A percentile compares a stretch with the other conserved stretches of the same genome.
Conservation (phyloP, 2,797 vertebrate species). For the Gymnopithys bicolor region DNA sequence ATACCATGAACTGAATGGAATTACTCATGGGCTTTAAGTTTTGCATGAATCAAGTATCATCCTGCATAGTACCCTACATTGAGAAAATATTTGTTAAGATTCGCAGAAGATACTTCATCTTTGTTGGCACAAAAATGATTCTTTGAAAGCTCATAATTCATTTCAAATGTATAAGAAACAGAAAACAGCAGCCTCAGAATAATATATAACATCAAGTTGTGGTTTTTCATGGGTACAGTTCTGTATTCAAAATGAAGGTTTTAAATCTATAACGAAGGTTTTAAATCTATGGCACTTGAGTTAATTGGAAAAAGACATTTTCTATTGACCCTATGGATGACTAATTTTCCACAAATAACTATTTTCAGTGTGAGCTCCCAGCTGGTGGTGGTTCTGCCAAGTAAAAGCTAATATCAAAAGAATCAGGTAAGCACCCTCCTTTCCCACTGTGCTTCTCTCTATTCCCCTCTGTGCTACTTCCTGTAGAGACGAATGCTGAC, state of each 20-base stretch:
- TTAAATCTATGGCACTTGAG: constrained; percentile 28
- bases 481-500: constrained; percentile 14
- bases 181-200: constrained; percentile 16
- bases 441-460: constrained; percentile 1
- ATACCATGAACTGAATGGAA: not conserved
- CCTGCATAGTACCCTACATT: not conserved
- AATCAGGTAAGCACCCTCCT: constrained; percentile 26
- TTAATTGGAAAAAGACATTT: constrained; percentile 57
- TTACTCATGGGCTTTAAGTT: constrained; percentile 36
- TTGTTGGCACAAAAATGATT: constrained; percentile 3
- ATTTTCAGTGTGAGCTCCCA: not conserved
- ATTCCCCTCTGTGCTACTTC: not conserved
- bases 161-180: constrained; percentile 8
- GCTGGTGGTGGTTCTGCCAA: not conserved
- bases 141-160: constrained; percentile 17
- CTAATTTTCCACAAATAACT: constrained; percentile 38
- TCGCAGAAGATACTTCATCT: not conserved
- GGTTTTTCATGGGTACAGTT: constrained; percentile 43
- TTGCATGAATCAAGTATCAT: not conserved
- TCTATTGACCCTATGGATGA: constrained; percentile 32
- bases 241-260: constrained; percentile 32
- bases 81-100: not conserved
- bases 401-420: not conserved
- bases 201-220: constrained; percentile 26
- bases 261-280: constrained; percentile 23